Evolutionary conservation across 2,888 invertebrate species (phyloP), one percentile per base, ranked within the genome.

Genomic region (Ormyrus rosae): DNA sequence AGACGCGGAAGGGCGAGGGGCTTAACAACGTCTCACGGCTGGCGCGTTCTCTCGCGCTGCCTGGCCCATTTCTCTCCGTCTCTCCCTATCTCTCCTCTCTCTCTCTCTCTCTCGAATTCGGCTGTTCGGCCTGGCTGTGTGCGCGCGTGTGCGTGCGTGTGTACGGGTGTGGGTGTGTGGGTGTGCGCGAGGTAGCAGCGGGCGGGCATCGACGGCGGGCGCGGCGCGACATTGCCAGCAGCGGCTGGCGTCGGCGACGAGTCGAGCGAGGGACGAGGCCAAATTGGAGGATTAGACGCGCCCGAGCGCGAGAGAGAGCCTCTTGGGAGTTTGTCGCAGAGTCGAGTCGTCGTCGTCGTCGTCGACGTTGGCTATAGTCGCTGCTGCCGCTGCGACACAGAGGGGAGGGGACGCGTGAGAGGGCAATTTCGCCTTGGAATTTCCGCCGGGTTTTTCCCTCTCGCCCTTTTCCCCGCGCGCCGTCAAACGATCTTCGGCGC

Each of bases 221-320:
- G 70, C 60, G 69, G 46, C 77, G 64, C 70, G 77, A 70, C 68
- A 61, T 67, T 45, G 74, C 56, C 71, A 60, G 50, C 53, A 61
- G 67, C 61, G 61, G 8, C 9, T 13, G 67, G 77, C 77, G 56
- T 65, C 69, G 67, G 71, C 67, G 67, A 63, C 63, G 81, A 79
- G 76, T 65, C 67, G 64, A 64, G 53, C 68, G 65, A 73, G 79
- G 82, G 81, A 10, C 65, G 73, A 79, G 67, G 80, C 65, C 81
- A 83, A 84, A 84, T 78, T 78, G 81, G 81, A 75, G 81, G 81
- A 81, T 81, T 81, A 81, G 81, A 81, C 75, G 81, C 81, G 78
- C 73, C 70, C 73, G 78, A 78, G 74, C 73, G 80, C 82, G 69
- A 81, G 82, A 34, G 34, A 75, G 77, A 78, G 78, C 70, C 78